A percentile compares a stretch with the other conserved stretches of the same genome.
Evolutionary conservation across 2,797 vertebrate species (phyloP).

Genomic region (Sternarchorhynchus goeldii): DNA sequence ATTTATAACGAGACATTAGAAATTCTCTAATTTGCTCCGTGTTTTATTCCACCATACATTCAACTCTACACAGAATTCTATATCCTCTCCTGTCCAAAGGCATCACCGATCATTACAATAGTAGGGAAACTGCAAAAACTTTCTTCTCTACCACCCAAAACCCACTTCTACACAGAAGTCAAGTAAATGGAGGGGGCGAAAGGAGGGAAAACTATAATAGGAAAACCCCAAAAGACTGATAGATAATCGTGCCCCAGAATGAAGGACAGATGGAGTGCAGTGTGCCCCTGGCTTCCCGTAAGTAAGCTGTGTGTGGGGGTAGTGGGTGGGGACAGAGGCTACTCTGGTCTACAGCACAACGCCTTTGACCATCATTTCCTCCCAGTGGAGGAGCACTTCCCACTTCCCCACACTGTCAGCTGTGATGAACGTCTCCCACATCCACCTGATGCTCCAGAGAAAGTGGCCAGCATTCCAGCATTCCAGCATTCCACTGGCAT

Average conservation of each 20-base stretch:
- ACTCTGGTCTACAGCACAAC: not conserved
- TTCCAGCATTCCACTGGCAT: constrained; percentile 20
- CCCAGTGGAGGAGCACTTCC: constrained; percentile 71
- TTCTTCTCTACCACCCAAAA: not conserved
- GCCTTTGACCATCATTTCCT: constrained; percentile 66
- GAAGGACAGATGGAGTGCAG: constrained; percentile 34
- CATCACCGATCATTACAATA: not conserved
- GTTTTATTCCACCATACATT: not conserved
- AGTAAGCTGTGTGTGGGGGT: constrained; percentile 46
- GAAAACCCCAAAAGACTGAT: constrained; percentile 8
- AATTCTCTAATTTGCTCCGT: not conserved
- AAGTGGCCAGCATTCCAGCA: constrained; percentile 1
- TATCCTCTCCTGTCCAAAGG: not conserved
- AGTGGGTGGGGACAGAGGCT: constrained; percentile 32
- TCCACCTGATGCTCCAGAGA: constrained; percentile 49
- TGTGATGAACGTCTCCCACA: constrained; percentile 61
- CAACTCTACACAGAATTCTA: not conserved
- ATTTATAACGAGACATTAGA: constrained; percentile 1
- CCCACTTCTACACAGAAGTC: not conserved
- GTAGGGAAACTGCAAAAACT: not conserved
- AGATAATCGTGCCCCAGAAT: not conserved
- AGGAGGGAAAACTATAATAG: not conserved
- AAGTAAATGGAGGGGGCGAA: no score
- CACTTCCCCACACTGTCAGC: constrained; percentile 77
- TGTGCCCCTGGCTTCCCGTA: constrained; percentile 64